Percentiles rank a stretch among this genome's conserved stretches.
Conservation (phyloP, 2,888 invertebrate species). For the Drosophila phalerata region DNA sequence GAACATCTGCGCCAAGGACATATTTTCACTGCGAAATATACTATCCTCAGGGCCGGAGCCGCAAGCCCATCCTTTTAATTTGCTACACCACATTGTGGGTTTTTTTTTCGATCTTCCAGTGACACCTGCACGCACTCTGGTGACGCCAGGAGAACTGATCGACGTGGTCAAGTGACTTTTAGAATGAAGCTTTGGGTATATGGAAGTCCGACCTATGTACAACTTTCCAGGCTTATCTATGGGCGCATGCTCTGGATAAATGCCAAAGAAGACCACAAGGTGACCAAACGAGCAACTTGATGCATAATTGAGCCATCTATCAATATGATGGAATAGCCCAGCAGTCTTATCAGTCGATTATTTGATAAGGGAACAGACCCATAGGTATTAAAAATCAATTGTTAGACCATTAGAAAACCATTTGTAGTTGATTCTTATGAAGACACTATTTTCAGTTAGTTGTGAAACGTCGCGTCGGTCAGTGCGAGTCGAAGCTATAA, state of each 20-base stretch:
- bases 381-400: constrained; percentile 72
- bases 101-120: constrained; percentile 21
- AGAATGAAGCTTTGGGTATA: constrained; percentile 31
- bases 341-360: constrained; percentile 49
- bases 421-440: constrained; percentile 15
- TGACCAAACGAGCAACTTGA: constrained; percentile 19
- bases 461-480: constrained; percentile 22
- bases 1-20: constrained; percentile 96
- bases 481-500: constrained; percentile 2
- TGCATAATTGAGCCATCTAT: constrained; percentile 58
- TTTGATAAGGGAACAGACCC: constrained; percentile 7
- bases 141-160: constrained; percentile 65
- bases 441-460: not conserved
- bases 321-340: constrained; percentile 57
- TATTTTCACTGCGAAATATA: constrained; percentile 95
- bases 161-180: constrained; percentile 68
- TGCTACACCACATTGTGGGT: constrained; percentile 32
- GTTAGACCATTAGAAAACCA: constrained; percentile 47
- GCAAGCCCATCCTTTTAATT: constrained; percentile 49
- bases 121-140: constrained; percentile 40
- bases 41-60: constrained; percentile 86
- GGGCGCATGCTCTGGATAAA: constrained; percentile 60
- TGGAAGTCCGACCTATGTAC: constrained; percentile 36
- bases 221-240: constrained; percentile 65
- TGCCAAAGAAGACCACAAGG: constrained; percentile 24